Evolutionary conservation across 2,797 vertebrate genomes (phyloP).

Genomic region (Bovichtus variegatus): DNA sequence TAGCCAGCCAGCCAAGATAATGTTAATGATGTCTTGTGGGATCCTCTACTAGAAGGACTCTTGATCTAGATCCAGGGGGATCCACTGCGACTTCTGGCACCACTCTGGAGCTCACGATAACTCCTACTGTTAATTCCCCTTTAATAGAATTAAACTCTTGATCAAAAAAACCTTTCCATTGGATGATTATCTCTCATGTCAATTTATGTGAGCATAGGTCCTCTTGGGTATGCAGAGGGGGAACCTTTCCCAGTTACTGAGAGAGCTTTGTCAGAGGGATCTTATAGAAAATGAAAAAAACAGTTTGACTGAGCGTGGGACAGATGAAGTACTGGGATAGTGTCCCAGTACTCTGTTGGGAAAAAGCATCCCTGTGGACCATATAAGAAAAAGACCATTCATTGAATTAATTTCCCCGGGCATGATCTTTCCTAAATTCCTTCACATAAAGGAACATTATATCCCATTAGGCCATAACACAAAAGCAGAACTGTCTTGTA

Average conservation of each 20-base stretch:
- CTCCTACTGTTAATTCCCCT: slow-evolving; percentile 59
- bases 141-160: slow-evolving; percentile 76
- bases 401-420: slow-evolving; percentile 30
- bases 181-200: slow-evolving; percentile 64
- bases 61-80: slow-evolving; percentile 71
- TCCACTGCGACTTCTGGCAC: slow-evolving; percentile 57
- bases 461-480: neutral
- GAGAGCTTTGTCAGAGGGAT: slow-evolving; percentile 41
- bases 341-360: slow-evolving; percentile 28
- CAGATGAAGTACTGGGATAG: too few relatives aligned
- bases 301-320: neutral
- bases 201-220: slow-evolving; percentile 51
- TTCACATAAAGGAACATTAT: slow-evolving; percentile 43
- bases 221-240: slow-evolving; percentile 21
- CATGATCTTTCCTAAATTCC: slow-evolving; percentile 29
- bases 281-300: slow-evolving; percentile 25
- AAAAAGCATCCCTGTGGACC: slow-evolving; percentile 39
- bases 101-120: slow-evolving; percentile 63
- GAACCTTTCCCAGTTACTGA: slow-evolving; percentile 30
- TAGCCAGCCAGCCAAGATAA: slow-evolving; percentile 70
- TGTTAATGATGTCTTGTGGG: slow-evolving; percentile 84
- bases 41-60: slow-evolving; percentile 64
- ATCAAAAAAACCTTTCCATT: slow-evolving; percentile 57
- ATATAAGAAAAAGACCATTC: slow-evolving; percentile 61
- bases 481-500: neutral